Evolutionary conservation across 2,888 invertebrate genomes (phyloP).

Genomic region (Pycnomerus fuliginosus): DNA sequence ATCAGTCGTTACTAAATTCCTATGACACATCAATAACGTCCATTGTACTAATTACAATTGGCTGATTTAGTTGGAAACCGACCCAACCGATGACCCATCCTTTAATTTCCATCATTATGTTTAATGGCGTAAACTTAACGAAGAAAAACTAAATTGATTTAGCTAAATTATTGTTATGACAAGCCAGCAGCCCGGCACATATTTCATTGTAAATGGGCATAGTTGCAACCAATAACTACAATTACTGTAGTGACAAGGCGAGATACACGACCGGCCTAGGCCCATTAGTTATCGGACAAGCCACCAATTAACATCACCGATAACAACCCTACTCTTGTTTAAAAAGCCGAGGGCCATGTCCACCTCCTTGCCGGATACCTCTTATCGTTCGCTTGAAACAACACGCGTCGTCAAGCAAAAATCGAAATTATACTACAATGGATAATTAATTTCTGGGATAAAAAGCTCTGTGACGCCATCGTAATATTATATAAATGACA

Average conservation of each 20-base stretch:
- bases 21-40: slow-evolving; percentile 50
- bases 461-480: slow-evolving; percentile 37
- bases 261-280: slow-evolving; percentile 48
- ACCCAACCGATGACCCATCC: slow-evolving; percentile 47
- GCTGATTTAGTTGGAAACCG: slow-evolving; percentile 50
- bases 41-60: slow-evolving; percentile 51
- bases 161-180: slow-evolving; percentile 53
- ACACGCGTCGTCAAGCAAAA: neutral
- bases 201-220: slow-evolving; percentile 52
- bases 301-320: slow-evolving; percentile 44
- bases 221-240: slow-evolving; percentile 53
- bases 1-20: slow-evolving; percentile 46
- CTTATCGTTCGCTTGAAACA: neutral
- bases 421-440: neutral
- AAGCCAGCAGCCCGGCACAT: slow-evolving; percentile 45
- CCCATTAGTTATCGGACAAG: slow-evolving; percentile 47
- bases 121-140: slow-evolving; percentile 50
- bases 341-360: too few relatives aligned
- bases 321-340: slow-evolving; percentile 21
- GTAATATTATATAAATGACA: slow-evolving; percentile 44
- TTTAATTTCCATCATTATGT: slow-evolving; percentile 51
- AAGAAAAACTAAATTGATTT: slow-evolving; percentile 51
- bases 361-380: too few relatives aligned
- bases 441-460: slow-evolving; percentile 5
- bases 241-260: slow-evolving; percentile 51